Conservation (phyloP, 2,113 vertebrate species). For the Varanus komodoensis region DNA sequence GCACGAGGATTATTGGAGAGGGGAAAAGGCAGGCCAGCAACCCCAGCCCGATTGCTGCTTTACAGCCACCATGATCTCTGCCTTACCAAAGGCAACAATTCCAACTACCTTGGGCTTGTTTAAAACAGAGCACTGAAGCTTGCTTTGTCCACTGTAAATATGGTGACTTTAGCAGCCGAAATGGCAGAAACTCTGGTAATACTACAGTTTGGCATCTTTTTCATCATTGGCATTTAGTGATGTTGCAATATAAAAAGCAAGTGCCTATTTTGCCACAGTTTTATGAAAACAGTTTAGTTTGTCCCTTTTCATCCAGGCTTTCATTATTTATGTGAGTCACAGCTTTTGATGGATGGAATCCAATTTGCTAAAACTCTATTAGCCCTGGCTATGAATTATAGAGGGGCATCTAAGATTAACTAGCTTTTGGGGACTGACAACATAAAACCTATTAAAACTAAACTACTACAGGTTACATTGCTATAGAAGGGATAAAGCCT, state of each 20-base stretch:
- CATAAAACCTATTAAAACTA: slow-evolving; percentile 30
- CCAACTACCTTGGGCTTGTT: too few relatives aligned
- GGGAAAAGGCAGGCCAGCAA: too few relatives aligned
- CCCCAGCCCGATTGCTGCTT: too few relatives aligned
- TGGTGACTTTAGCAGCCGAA: not conserved
- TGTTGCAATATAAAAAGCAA: not conserved
- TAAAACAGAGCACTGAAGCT: not conserved
- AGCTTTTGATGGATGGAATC: slow-evolving; percentile 48
- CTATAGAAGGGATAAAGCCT: not conserved
- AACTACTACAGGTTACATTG: slow-evolving; percentile 27
- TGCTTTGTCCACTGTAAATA: not conserved
- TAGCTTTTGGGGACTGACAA: slow-evolving; percentile 17
- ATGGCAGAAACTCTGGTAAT: not conserved
- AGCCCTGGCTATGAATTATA: slow-evolving; percentile 48
- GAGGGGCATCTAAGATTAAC: slow-evolving; percentile 42
- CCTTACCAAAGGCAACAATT: too few relatives aligned
- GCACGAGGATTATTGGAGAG: too few relatives aligned
- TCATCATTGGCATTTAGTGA: not conserved
- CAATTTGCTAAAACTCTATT: slow-evolving; percentile 58
- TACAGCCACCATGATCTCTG: too few relatives aligned
- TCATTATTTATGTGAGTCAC: slow-evolving; percentile 52
- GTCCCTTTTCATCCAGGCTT: slow-evolving; percentile 39
- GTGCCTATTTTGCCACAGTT: not conserved
- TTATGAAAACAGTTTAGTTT: slow-evolving; percentile 35
- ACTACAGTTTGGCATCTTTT: not conserved